phyloP scores from a whole-genome alignment of 2,888 invertebrate genomes.

The Ceratothoa steindachneri region DNA sequence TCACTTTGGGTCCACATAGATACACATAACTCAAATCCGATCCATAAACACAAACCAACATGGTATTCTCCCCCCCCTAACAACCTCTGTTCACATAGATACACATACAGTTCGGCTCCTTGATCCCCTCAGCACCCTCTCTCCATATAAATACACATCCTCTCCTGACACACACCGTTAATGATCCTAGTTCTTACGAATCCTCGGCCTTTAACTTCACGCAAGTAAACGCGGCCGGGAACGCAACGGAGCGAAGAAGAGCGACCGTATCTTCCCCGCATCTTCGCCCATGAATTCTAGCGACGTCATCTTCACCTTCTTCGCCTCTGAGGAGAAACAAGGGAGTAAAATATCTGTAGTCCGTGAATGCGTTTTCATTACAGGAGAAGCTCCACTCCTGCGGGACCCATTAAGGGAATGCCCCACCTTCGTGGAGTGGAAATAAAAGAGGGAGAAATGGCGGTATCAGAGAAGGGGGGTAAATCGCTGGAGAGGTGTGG shows the following conservation, averaged over 20 bases:
- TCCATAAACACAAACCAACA: neutral
- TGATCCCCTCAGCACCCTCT: neutral
- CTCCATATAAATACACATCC: no score
- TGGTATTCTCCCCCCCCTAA: neutral
- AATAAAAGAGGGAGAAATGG: neutral
- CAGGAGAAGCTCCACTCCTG: neutral
- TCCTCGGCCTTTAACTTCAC: no score
- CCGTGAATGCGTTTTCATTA: slow-evolving; percentile 6
- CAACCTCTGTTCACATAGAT: neutral
- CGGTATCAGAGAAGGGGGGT: no score
- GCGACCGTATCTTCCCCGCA: no score
- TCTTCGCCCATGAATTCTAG: no score
- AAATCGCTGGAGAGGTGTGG: no score
- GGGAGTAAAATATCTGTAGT: neutral
- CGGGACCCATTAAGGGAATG: neutral
- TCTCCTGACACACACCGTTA: no score
- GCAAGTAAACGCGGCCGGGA: no score
- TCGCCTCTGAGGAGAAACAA: neutral
- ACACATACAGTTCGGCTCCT: neutral
- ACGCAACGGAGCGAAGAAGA: no score
- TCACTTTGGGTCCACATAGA: no score
- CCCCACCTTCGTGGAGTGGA: neutral
- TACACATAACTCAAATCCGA: neutral
- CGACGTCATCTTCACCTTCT: neutral
- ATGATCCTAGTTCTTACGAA: no score